Percentiles rank a stretch among this genome's conserved stretches.
phyloP scores from a whole-genome alignment of 1,140 invertebrate species.

The Drosophila nikananu region DNA sequence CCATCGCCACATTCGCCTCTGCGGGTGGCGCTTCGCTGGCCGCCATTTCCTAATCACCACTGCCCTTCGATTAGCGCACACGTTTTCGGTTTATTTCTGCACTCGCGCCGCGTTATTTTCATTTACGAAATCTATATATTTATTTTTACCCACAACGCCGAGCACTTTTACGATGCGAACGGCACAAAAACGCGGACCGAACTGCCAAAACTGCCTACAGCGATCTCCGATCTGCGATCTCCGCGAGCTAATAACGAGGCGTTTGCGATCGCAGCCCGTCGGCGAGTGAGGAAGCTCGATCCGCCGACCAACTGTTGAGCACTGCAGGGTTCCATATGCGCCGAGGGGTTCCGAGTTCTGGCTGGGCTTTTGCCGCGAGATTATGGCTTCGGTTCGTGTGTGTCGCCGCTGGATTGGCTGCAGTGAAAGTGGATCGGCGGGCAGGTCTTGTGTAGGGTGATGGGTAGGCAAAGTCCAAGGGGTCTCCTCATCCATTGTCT shows the following conservation, averaged over 20 bases:
- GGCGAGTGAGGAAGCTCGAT: slow-evolving; percentile 31
- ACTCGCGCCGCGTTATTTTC: slow-evolving; percentile 36
- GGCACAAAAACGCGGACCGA: slow-evolving; percentile 28
- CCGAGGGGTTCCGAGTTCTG: slow-evolving; percentile 18
- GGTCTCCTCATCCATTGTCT: slow-evolving; percentile 6
- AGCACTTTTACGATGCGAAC: slow-evolving; percentile 41
- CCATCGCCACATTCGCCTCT: slow-evolving; percentile 25
- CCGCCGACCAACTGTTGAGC: slow-evolving; percentile 38
- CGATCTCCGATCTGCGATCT: slow-evolving; percentile 20
- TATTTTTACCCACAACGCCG: slow-evolving; percentile 42
- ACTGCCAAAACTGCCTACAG: slow-evolving; percentile 27
- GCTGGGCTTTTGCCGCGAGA: slow-evolving; percentile 12
- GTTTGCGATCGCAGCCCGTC: slow-evolving; percentile 28
- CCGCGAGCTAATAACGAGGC: slow-evolving; percentile 28
- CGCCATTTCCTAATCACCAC: slow-evolving; percentile 49
- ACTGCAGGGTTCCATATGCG: background rate
- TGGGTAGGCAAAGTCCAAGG: slow-evolving; percentile 38
- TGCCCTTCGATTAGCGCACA: slow-evolving; percentile 18
- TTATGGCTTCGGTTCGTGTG: slow-evolving; percentile 3
- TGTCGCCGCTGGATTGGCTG: slow-evolving; percentile 41
- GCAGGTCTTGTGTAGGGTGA: slow-evolving; percentile 16
- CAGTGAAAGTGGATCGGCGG: slow-evolving; percentile 24
- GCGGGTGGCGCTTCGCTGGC: slow-evolving; percentile 42
- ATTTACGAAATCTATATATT: slow-evolving; percentile 46
- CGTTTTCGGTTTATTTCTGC: slow-evolving; percentile 50